Evolutionary conservation across 2,797 vertebrate species (phyloP).

Genomic region (Furcifer pardalis): DNA sequence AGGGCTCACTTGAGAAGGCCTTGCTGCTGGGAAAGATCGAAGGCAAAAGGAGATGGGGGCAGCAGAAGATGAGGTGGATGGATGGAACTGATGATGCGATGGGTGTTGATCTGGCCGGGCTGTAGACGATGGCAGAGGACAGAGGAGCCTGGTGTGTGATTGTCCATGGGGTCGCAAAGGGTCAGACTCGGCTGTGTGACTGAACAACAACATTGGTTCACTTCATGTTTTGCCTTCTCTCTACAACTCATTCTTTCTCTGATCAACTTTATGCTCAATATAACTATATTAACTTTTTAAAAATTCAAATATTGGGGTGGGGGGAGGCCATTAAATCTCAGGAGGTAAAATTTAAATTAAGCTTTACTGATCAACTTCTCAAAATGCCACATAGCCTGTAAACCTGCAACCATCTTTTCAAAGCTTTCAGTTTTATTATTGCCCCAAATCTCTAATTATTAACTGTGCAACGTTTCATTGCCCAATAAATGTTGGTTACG

Average conservation of each 20-base stretch:
- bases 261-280: background rate
- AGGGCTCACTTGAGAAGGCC: no score
- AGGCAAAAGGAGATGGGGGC: no score
- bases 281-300: background rate
- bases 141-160: no score
- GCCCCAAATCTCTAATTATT: constrained; percentile 71
- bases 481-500: constrained; percentile 74
- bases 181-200: no score
- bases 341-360: background rate
- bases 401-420: constrained; percentile 42
- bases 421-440: constrained; percentile 66
- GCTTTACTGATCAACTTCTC: background rate
- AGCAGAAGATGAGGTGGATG: no score
- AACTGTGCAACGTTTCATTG: constrained; percentile 72
- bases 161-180: no score
- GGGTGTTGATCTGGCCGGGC: no score
- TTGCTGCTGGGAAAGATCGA: no score
- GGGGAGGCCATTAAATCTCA: background rate
- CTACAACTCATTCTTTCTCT: background rate
- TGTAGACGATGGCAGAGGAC: no score
- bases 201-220: no score
- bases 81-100: no score
- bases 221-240: background rate
- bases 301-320: background rate
- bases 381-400: constrained; percentile 53